A percentile compares a stretch with the other conserved stretches of the same genome.
Evolutionary conservation across 2,113 vertebrate genomes (phyloP).

Genomic region (Perca flavescens): DNA sequence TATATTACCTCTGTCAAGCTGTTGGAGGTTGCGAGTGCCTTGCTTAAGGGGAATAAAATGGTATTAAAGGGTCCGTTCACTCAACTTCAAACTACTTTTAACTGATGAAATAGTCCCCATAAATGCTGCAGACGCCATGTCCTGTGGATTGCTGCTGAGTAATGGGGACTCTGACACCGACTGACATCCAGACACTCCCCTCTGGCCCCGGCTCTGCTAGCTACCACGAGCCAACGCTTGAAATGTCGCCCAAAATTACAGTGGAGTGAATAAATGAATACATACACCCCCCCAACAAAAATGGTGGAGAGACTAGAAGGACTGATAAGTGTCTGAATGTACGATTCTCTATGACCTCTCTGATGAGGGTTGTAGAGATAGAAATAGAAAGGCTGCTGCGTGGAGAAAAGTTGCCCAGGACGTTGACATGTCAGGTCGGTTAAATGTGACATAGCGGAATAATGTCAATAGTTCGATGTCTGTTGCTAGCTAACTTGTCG

Average conservation of each 20-base stretch:
- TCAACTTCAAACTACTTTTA: neutral
- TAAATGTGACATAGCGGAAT: too few species aligned
- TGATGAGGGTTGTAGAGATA: too few species aligned
- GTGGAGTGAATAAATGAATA: too few species aligned
- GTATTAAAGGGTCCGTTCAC: neutral
- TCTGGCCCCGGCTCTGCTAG: neutral
- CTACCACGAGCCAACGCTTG: neutral
- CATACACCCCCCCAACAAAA: too few species aligned
- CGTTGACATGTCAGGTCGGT: too few species aligned
- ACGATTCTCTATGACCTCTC: too few species aligned
- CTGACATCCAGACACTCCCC: neutral
- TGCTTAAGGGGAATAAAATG: neutral
- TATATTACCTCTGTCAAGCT: neutral
- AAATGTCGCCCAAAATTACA: neutral
- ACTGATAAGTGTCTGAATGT: too few species aligned
- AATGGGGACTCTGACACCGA: neutral
- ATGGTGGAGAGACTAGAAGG: too few species aligned
- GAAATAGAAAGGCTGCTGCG: too few species aligned
- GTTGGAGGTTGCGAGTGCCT: neutral
- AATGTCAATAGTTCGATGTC: too few species aligned
- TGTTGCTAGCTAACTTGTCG: too few species aligned
- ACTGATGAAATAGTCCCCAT: neutral
- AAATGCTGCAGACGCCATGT: neutral
- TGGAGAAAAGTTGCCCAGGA: too few species aligned
- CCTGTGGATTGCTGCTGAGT: neutral